Conservation (phyloP, 2,888 invertebrate genomes). For the Melinaea marsaeus region DNA sequence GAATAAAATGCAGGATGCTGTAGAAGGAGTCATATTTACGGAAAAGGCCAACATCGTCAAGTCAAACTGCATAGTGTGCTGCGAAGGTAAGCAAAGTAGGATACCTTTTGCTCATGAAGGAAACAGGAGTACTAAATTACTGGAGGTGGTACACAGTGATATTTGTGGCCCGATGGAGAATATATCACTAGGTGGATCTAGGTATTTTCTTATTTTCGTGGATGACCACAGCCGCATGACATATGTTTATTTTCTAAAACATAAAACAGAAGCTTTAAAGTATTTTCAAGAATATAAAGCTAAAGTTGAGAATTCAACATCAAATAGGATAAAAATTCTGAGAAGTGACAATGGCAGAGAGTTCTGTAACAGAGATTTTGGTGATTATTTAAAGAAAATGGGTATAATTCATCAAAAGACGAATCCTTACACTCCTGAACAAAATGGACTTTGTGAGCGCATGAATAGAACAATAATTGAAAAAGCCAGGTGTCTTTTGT, state of each 20-base stretch:
- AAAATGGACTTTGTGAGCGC: conserved; percentile 35
- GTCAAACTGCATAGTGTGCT: conserved; percentile 14
- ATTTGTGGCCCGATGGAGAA: conserved; percentile 29
- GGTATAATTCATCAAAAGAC: conserved; percentile 38
- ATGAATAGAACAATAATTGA: conserved; percentile 22
- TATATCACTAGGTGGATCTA: conserved; percentile 15
- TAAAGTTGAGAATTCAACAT: conserved; percentile 38
- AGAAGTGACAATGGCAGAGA: too few species aligned
- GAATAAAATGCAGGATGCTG: conserved; percentile 22
- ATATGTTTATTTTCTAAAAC: conserved; percentile 26
- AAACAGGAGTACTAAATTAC: conserved; percentile 22
- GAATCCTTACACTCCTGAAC: conserved; percentile 32
- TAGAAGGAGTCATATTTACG: conserved; percentile 9
- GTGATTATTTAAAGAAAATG: conserved; percentile 16
- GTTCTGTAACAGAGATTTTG: conserved; percentile 20
- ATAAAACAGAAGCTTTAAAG: conserved; percentile 35
- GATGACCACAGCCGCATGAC: conserved; percentile 12
- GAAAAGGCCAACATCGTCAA: too few species aligned
- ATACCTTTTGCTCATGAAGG: conserved; percentile 15
- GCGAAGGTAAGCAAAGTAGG: conserved; percentile 15
- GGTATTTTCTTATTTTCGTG: conserved; percentile 19
- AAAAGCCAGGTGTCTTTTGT: conserved; percentile 12
- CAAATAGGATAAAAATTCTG: conserved; percentile 35
- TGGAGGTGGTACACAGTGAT: conserved; percentile 24
- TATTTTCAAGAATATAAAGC: conserved; percentile 34